Evolutionary conservation across 2,888 invertebrate genomes (phyloP).

Genomic region (Tetranychus truncatus): DNA sequence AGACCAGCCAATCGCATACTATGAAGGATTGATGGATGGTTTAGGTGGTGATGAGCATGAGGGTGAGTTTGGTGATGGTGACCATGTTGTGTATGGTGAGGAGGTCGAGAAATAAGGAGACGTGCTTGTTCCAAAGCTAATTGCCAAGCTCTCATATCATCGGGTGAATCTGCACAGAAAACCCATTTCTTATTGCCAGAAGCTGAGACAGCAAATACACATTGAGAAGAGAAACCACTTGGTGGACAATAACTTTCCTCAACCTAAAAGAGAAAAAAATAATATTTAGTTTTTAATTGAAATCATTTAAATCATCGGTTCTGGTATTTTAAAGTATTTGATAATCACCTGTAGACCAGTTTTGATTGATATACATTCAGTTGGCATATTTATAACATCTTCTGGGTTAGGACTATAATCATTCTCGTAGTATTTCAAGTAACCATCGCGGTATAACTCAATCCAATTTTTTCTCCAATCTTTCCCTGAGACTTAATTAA

Average conservation of each 20-base stretch:
- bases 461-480: conserved; percentile 33
- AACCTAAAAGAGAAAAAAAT: conserved; percentile 9
- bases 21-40: not conserved
- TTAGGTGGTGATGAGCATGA: not conserved
- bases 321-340: not conserved
- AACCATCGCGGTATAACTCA: conserved; percentile 32
- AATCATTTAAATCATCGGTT: not conserved
- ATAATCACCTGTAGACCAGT: conserved; percentile 29
- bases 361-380: conserved; percentile 29
- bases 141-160: conserved; percentile 32
- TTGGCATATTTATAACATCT: conserved; percentile 30
- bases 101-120: conserved; percentile 14
- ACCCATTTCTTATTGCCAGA: conserved; percentile 27
- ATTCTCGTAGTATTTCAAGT: conserved; percentile 31
- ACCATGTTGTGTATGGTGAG: not conserved
- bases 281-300: not conserved
- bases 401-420: conserved; percentile 30
- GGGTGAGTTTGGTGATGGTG: not conserved
- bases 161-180: conserved; percentile 30
- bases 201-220: conserved; percentile 28
- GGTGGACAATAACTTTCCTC: conserved; percentile 1
- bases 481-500: conserved; percentile 24
- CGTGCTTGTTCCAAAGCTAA: conserved; percentile 30
- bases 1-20: not conserved
- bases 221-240: conserved; percentile 13